phyloP scores from a whole-genome alignment of 2,113 vertebrate species.

The Perccottus glenii region DNA sequence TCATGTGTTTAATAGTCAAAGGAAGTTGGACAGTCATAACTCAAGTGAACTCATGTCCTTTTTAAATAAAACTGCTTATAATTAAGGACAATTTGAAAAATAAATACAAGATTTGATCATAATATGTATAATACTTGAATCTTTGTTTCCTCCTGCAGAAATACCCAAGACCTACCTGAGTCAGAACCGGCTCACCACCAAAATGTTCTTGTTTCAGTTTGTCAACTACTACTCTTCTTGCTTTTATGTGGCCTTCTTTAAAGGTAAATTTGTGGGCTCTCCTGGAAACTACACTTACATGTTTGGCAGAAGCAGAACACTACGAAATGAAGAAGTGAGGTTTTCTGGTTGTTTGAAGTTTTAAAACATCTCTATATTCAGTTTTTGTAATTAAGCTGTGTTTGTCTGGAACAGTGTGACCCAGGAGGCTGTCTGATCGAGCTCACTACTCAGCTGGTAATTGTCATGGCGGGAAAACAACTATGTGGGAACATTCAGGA shows the following conservation, averaged over 20 bases:
- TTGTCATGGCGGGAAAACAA: constrained; percentile 96
- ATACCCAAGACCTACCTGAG: constrained; percentile 95
- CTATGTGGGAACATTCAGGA: constrained; percentile 94
- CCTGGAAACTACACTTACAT: constrained; percentile 90
- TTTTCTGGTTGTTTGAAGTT: background rate
- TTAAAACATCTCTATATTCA: no score
- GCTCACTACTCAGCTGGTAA: constrained; percentile 93
- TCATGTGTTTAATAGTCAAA: no score
- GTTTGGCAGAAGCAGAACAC: constrained; percentile 81
- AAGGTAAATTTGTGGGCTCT: constrained; percentile 94
- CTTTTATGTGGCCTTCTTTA: constrained; percentile 98
- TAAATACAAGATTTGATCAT: background rate
- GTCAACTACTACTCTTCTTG: constrained; percentile 99
- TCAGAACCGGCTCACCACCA: constrained; percentile 97
- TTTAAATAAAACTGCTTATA: no score
- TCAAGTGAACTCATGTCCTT: no score
- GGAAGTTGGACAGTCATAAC: no score
- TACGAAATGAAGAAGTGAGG: constrained; percentile 95
- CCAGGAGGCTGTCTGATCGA: constrained; percentile 95
- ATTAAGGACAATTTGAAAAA: background rate
- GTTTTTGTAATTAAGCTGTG: background rate
- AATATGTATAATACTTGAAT: no score
- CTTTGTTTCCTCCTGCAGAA: constrained; percentile 78
- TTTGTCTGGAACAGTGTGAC: constrained; percentile 83
- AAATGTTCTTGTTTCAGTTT: constrained; percentile 99